A percentile compares a stretch with the other conserved stretches of the same genome.
Conservation (phyloP, 2,113 vertebrate species). For the Motacilla alba region DNA sequence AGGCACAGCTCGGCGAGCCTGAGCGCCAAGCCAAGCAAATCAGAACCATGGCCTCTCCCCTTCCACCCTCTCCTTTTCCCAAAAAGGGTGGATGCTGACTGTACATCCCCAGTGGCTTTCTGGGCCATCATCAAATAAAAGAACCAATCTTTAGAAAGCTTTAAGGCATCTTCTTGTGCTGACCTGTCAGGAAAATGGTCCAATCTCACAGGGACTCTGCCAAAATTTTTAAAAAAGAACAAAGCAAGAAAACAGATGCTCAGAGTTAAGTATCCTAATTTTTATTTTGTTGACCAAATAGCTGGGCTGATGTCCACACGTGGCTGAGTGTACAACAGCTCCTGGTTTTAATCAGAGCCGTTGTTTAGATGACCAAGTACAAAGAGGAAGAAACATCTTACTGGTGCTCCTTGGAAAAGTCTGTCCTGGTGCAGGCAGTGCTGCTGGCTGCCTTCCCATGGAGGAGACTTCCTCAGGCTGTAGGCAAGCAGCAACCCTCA, state of each 20-base stretch:
- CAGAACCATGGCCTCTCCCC: not conserved
- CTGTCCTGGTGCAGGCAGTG: not conserved
- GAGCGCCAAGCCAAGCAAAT: not conserved
- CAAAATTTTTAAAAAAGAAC: not conserved
- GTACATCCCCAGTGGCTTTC: not conserved
- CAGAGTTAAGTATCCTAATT: not conserved
- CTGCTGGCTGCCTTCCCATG: accelerated
- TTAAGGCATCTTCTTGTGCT: slow-evolving; percentile 1
- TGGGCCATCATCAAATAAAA: not conserved
- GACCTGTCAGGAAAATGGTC: slow-evolving; percentile 16
- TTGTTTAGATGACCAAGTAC: not conserved
- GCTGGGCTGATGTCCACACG: not conserved
- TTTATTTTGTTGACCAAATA: slow-evolving; percentile 24
- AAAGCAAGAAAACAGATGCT: slow-evolving; percentile 40
- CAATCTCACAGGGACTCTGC: not conserved
- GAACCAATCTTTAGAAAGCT: not conserved
- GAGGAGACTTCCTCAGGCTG: not conserved
- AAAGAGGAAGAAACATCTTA: not conserved
- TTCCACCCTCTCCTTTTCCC: slow-evolving; percentile 19
- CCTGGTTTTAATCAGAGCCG: not conserved
- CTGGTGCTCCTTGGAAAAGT: not conserved
- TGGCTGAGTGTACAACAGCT: not conserved
- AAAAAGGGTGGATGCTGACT: slow-evolving; percentile 19
- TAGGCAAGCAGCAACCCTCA: accelerated
- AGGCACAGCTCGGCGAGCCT: not conserved